These are phyloP conservation scores for Athalia cordata DNA, from an alignment of 2,888 invertebrate genomes.

Conservation along the genomic window DNA sequence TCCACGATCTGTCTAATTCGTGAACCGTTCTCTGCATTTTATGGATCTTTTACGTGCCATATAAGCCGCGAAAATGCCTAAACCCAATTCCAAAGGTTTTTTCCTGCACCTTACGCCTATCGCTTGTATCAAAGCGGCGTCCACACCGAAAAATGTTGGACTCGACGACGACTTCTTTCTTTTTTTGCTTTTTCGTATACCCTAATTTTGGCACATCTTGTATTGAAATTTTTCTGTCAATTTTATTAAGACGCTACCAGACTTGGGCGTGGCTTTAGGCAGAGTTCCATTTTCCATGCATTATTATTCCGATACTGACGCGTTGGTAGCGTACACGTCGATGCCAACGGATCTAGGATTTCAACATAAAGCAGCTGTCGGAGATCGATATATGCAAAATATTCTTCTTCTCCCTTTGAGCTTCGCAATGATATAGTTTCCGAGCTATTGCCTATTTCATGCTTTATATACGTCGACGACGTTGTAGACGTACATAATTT, in stretches of 20 bases:
- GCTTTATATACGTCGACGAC: constrained; percentile 9
- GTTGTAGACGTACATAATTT: background rate
- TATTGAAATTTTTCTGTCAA: background rate
- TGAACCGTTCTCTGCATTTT: constrained; percentile 2
- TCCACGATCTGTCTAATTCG: constrained; percentile 39
- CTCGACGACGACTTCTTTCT: no score
- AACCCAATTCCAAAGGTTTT: background rate
- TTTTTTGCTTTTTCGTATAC: background rate
- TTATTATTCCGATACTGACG: constrained; percentile 27
- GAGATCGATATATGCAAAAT: constrained; percentile 30
- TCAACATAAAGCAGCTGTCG: constrained; percentile 30
- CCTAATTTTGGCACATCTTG: background rate
- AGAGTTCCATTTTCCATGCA: constrained; percentile 32
- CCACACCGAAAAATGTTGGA: no score
- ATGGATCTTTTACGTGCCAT: constrained; percentile 37
- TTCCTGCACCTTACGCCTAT: background rate
- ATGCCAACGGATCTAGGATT: constrained; percentile 36
- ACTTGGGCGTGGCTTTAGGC: constrained; percentile 22
- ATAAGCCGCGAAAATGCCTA: constrained; percentile 9
- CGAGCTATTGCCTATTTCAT: constrained; percentile 27
- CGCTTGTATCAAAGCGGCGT: no score
- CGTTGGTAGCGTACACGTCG: background rate
- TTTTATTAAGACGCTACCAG: background rate
- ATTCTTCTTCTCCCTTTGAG: constrained; percentile 16
- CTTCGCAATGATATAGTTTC: constrained; percentile 35